Evolutionary conservation across 2,113 vertebrate genomes (phyloP), one percentile per base, ranked within the genome.

Genomic region (Myxocyprinus asiaticus): DNA sequence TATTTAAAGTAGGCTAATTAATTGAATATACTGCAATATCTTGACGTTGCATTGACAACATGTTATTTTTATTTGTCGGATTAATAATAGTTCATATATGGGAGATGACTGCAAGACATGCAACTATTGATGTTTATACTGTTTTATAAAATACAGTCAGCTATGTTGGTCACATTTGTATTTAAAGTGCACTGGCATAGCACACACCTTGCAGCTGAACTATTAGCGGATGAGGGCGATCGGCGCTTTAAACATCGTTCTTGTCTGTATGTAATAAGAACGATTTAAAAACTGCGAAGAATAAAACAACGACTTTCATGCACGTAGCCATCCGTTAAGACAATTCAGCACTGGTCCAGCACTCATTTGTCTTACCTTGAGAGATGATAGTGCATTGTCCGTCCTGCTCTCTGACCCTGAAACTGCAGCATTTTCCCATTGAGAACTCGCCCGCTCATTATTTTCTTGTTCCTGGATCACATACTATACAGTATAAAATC

Each of bases 341-440:
- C 22, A 33, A 33, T 33, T 33, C 22, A 33, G n/a, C 70, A 17
- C 6, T n/a, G 5, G 44, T 14, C 17, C 45, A 61, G 33, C n/a
- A 51, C 68, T 9, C 87, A n/a, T 22, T 72, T 81, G 77, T 68
- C 11, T 90, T 93, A 93, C 92, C 92, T 93, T 88, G 92, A 92
- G 84, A 91, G 87, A 89, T 76, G 61, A 43, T 90, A 92, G 90
- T 91, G 92, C 88, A 92, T 91, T 87, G 92, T 93, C 90, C 91
- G 91, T 83, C 87, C 89, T 2, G 87, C 81, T 85, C 92, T 91
- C 88, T 88, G 92, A 88, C 89, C 86, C 90, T 90, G 87, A 67
- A 92, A 86, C 83, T 92, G 92, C 91, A 91, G 90, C 90, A 89
- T 89, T 91, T 93, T 94, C 77, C 92, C 88, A 84, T 91, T 89